These are phyloP conservation scores for Brachionus asplanchnoidis DNA, from an alignment of 1,140 invertebrate species.

Conservation along the genomic window DNA sequence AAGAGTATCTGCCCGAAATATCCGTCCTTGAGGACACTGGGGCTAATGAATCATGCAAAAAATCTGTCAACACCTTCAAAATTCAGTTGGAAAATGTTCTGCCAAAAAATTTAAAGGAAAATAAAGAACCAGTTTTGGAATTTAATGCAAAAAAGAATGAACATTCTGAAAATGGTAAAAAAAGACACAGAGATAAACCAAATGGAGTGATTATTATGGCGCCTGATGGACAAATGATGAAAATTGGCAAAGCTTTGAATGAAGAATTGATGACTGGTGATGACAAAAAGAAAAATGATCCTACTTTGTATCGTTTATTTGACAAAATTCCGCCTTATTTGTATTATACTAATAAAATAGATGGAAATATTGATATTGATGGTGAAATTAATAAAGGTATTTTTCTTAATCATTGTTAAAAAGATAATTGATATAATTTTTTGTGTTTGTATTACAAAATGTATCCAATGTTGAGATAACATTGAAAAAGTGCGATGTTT, in stretches of 20 bases:
- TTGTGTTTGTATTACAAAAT: too few species aligned
- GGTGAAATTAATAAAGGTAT: background rate
- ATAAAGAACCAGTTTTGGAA: background rate
- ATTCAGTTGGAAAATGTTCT: constrained; percentile 27
- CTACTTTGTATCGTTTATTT: background rate
- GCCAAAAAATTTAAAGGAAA: background rate
- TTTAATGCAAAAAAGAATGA: background rate
- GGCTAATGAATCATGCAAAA: background rate
- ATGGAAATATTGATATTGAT: background rate
- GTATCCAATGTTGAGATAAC: too few species aligned
- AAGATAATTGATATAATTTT: too few species aligned
- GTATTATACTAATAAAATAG: constrained; percentile 21
- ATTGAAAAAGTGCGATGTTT: too few species aligned
- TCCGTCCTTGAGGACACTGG: background rate
- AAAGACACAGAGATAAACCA: background rate
- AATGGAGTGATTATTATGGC: constrained; percentile 5
- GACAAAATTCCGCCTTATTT: constrained; percentile 32
- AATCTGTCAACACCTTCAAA: background rate
- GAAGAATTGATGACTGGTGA: background rate
- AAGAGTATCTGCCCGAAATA: background rate
- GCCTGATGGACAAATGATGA: constrained; percentile 5
- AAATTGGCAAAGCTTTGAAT: background rate
- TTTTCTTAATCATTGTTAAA: too few species aligned
- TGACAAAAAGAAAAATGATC: constrained; percentile 3
- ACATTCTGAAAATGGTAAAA: background rate